Conservation (phyloP, 2,888 invertebrate genomes). For the Frankliniella intonsa region DNA sequence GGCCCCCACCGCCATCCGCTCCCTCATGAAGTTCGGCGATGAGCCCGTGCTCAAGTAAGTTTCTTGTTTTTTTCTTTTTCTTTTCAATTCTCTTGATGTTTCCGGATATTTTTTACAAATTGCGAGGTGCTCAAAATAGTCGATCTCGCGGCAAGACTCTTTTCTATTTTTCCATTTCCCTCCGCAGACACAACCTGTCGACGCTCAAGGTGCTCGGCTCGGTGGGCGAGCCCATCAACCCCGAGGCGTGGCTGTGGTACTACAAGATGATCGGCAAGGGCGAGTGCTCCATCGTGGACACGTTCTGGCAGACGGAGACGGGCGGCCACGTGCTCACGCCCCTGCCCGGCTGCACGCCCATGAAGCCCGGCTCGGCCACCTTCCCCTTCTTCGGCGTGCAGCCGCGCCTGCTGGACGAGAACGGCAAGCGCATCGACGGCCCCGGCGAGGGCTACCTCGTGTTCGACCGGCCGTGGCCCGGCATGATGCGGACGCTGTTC, state of each 20-base stretch:
- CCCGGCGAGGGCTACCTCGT: conserved; percentile 93
- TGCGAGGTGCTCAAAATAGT: no score
- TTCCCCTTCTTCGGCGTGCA: conserved; percentile 97
- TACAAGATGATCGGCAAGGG: conserved; percentile 74
- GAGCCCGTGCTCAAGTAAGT: conserved; percentile 67
- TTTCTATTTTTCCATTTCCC: not conserved
- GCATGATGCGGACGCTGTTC: conserved; percentile 92
- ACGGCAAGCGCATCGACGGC: conserved; percentile 77
- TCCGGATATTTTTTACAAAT: no score
- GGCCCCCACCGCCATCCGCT: conserved; percentile 94
- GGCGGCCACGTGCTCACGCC: conserved; percentile 97
- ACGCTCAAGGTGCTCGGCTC: conserved; percentile 82
- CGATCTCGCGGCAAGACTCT: no score
- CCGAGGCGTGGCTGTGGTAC: conserved; percentile 98
- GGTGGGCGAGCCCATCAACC: conserved; percentile 98
- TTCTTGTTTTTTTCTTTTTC: conserved; percentile 33
- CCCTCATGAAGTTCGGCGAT: conserved; percentile 93
- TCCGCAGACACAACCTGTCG: conserved; percentile 59
- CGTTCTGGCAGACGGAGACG: conserved; percentile 99
- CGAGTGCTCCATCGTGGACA: conserved; percentile 90
- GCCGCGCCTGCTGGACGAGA: conserved; percentile 80
- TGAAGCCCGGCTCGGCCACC: conserved; percentile 96
- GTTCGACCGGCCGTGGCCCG: conserved; percentile 95
- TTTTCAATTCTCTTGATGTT: no score
- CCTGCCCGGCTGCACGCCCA: conserved; percentile 90